These are phyloP conservation scores for Microplitis manilae DNA, from an alignment of 2,888 invertebrate genomes.

Conservation along the genomic window DNA sequence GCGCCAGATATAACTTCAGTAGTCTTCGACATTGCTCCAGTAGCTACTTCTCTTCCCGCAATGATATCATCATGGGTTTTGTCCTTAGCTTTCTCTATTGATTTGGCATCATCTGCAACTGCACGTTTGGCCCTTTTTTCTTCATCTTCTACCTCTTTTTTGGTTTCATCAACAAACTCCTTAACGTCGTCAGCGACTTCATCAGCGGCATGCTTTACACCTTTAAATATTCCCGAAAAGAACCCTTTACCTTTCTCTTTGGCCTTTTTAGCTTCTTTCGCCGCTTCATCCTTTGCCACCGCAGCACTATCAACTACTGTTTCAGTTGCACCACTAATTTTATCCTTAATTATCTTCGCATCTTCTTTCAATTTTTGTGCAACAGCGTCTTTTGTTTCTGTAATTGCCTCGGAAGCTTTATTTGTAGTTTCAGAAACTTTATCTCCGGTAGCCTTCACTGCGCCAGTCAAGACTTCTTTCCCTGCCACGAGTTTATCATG, in stretches of 20 bases:
- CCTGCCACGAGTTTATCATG: neutral
- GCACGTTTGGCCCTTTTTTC: constrained; percentile 52
- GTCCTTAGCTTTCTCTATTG: neutral
- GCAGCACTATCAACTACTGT: constrained; percentile 35
- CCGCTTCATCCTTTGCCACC: constrained; percentile 34
- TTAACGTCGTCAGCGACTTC: constrained; percentile 37
- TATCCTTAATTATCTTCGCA: constrained; percentile 34
- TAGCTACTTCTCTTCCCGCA: neutral
- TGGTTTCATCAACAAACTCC: constrained; percentile 65
- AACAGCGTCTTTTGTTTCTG: constrained; percentile 47
- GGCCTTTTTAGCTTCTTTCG: constrained; percentile 31
- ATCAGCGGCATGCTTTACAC: constrained; percentile 41
- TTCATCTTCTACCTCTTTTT: constrained; percentile 57
- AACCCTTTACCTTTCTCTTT: constrained; percentile 46
- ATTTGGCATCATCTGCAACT: constrained; percentile 45
- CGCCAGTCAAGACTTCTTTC: constrained; percentile 59
- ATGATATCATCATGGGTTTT: neutral
- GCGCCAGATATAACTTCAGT: constrained; percentile 26
- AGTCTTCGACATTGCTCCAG: constrained; percentile 18
- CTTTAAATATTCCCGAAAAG: constrained; percentile 51
- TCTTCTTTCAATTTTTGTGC: constrained; percentile 46
- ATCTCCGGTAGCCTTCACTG: constrained; percentile 72
- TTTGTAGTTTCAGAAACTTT: constrained; percentile 71
- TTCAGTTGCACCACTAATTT: constrained; percentile 38
- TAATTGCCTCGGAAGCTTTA: constrained; percentile 68